Evolutionary conservation across 2,888 invertebrate genomes (phyloP).

Genomic region (Campoplex capitator): DNA sequence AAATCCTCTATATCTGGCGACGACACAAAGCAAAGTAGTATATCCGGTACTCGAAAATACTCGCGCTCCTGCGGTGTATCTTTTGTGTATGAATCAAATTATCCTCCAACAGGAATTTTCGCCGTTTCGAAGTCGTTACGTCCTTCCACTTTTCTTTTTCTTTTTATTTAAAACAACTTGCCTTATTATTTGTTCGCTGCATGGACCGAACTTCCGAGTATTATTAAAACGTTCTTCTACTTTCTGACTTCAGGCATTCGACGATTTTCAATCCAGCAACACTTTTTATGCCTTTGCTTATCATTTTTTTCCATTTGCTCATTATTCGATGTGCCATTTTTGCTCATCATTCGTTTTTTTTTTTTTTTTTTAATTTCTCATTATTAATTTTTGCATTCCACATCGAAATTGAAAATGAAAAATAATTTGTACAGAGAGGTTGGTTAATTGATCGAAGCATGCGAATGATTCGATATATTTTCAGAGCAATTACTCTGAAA

Average conservation of each 20-base stretch:
- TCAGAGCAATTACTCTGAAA: not conserved
- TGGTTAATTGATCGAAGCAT: not conserved
- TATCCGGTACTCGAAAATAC: slow-evolving; percentile 16
- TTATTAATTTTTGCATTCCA: not conserved
- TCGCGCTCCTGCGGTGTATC: not conserved
- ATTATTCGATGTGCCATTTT: not conserved
- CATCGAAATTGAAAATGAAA: not conserved
- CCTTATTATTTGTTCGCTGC: not conserved
- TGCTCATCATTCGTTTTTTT: not conserved
- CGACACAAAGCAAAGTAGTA: slow-evolving; percentile 30
- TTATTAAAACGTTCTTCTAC: not conserved
- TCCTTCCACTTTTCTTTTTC: not conserved
- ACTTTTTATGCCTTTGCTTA: no score
- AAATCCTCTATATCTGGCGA: slow-evolving; percentile 34
- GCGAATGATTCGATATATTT: no score
- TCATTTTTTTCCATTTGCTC: not conserved
- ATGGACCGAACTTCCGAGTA: not conserved
- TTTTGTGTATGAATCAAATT: slow-evolving; percentile 11
- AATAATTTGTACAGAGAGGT: not conserved
- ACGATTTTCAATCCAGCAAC: no score
- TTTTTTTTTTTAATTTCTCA: not conserved
- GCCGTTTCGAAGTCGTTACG: not conserved
- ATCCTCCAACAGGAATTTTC: slow-evolving; percentile 17
- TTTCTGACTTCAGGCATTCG: not conserved
- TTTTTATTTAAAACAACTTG: not conserved